Evolutionary conservation across 1,140 invertebrate genomes (phyloP).

Genomic region (Vanessa atalanta): DNA sequence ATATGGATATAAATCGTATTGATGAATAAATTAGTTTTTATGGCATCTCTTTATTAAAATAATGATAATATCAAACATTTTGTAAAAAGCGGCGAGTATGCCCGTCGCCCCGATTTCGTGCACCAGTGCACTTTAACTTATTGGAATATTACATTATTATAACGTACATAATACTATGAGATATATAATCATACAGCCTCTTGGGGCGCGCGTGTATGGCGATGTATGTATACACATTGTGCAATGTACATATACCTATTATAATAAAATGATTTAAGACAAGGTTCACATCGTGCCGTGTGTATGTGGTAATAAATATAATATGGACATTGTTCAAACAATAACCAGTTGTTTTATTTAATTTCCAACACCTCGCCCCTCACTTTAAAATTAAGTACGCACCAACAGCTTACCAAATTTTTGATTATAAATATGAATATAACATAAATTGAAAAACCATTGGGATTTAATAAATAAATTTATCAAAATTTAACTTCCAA

Average conservation of each 20-base stretch:
- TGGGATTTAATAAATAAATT: no score
- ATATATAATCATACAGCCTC: conserved; percentile 80
- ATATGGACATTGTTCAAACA: conserved; percentile 92
- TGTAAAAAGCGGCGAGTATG: conserved; percentile 77
- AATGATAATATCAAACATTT: conserved; percentile 80
- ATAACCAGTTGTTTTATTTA: conserved; percentile 80
- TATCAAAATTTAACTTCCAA: no score
- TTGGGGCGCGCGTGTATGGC: conserved; percentile 80
- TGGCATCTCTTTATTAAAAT: conserved; percentile 80
- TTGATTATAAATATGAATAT: no score
- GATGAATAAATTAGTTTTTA: conserved; percentile 81
- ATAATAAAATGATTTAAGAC: conserved; percentile 86
- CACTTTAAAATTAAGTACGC: neutral
- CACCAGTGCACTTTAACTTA: conserved; percentile 81
- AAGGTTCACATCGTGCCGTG: conserved; percentile 92
- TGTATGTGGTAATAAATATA: conserved; percentile 92
- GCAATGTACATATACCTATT: conserved; percentile 85
- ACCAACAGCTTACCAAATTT: neutral
- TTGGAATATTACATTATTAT: conserved; percentile 81
- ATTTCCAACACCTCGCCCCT: conserved; percentile 26
- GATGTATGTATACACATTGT: conserved; percentile 86
- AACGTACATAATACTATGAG: conserved; percentile 80
- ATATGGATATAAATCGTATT: conserved; percentile 81
- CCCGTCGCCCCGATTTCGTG: conserved; percentile 77
- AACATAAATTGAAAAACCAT: no score